Conservation (phyloP, 2,797 vertebrate genomes). For the Chloroceryle amazona region DNA sequence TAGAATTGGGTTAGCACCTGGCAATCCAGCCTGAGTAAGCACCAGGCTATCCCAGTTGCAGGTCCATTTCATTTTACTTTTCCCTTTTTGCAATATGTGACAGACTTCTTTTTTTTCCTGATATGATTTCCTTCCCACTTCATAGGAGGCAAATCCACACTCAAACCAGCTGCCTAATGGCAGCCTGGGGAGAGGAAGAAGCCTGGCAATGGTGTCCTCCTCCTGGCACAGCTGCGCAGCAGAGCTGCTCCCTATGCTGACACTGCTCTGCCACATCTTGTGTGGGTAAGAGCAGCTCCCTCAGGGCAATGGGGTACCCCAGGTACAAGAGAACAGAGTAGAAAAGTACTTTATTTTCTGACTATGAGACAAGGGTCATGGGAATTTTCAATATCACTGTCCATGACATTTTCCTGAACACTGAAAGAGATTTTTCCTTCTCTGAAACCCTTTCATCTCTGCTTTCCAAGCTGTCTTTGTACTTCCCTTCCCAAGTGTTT, state of each 20-base stretch:
- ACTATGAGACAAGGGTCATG: background rate
- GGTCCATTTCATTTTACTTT: background rate
- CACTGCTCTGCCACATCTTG: background rate
- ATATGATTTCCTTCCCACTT: slow-evolving; percentile 3
- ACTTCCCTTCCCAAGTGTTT: slow-evolving; percentile 19
- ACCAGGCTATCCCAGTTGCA: background rate
- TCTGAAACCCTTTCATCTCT: background rate
- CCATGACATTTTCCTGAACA: background rate
- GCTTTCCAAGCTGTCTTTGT: slow-evolving; percentile 6
- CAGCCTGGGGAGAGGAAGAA: background rate
- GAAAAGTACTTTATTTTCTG: background rate
- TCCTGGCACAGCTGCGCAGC: background rate
- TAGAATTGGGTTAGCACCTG: slow-evolving; percentile 36
- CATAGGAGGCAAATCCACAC: background rate
- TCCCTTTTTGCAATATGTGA: background rate
- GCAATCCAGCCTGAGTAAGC: slow-evolving; percentile 30
- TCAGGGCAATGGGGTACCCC: background rate
- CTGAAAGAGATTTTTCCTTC: background rate
- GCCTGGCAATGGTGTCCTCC: background rate
- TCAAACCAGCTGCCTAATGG: background rate
- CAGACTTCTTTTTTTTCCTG: background rate
- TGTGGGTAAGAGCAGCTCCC: background rate
- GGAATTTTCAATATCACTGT: background rate
- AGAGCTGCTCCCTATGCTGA: background rate
- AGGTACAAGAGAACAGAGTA: background rate